Evolutionary conservation across 2,888 invertebrate genomes (phyloP).

Genomic region (Arenicola marina): DNA sequence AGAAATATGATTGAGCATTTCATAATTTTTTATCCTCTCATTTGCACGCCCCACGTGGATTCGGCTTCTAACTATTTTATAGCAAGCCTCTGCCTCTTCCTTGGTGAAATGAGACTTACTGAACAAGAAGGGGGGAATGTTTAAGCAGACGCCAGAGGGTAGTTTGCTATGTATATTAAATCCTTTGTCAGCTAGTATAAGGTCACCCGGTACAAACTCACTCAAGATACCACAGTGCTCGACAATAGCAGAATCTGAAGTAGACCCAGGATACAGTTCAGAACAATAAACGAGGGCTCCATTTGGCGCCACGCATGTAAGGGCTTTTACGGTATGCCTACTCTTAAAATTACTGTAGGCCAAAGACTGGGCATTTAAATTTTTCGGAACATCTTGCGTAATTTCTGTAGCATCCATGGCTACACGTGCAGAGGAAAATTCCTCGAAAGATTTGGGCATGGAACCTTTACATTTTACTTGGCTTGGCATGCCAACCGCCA

Average conservation of each 20-base stretch:
- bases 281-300: not conserved
- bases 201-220: slow-evolving; percentile 2
- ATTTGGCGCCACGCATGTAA: slow-evolving; percentile 1
- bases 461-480: not conserved
- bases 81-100: not conserved
- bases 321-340: not conserved
- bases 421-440: not conserved
- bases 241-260: slow-evolving; percentile 3
- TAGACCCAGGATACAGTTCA: not conserved
- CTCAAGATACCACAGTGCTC: slow-evolving; percentile 1
- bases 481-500: not conserved
- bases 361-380: not conserved
- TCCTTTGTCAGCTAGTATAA: slow-evolving; percentile 10
- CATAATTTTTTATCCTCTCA: too few relatives aligned
- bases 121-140: slow-evolving; percentile 2
- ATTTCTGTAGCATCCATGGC: slow-evolving; percentile 3
- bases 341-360: not conserved
- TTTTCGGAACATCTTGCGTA: not conserved
- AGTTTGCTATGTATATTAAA: not conserved
- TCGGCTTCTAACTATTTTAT: slow-evolving; percentile 7
- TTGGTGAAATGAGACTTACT: slow-evolving; percentile 6
- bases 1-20: slow-evolving; percentile 3
- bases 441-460: not conserved
- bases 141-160: not conserved
- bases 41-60: slow-evolving; percentile 9